Conservation (phyloP, 2,888 invertebrate species). For the Drosophila putrida region DNA sequence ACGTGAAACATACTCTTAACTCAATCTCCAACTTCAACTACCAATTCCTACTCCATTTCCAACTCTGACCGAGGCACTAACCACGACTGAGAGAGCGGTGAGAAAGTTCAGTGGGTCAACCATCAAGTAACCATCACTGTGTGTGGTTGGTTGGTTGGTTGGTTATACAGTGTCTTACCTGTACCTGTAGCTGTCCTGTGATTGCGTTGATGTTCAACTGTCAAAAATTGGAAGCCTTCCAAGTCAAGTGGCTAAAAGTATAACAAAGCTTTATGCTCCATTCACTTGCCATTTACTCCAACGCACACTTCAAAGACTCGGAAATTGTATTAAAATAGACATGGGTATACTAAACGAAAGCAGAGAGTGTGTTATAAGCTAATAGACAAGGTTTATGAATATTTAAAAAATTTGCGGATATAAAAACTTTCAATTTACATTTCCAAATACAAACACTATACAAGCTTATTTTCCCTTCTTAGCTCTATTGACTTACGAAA, state of each 20-base stretch:
- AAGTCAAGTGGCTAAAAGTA: constrained; percentile 42
- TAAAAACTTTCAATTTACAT: too few species aligned
- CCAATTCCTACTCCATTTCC: constrained; percentile 9
- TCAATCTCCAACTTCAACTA: constrained; percentile 11
- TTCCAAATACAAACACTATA: too few species aligned
- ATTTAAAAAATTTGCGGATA: too few species aligned
- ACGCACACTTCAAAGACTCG: constrained; percentile 15
- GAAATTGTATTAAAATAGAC: background rate
- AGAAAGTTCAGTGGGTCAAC: constrained; percentile 62
- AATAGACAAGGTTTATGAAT: too few species aligned
- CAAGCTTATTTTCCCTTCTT: too few species aligned
- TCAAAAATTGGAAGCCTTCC: constrained; percentile 36
- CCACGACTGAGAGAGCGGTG: constrained; percentile 40
- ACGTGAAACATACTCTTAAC: constrained; percentile 33
- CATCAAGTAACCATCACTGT: background rate
- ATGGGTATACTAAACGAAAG: too few species aligned
- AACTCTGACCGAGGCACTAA: constrained; percentile 22
- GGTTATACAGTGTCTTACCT: constrained; percentile 4
- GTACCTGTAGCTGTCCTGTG: constrained; percentile 38
- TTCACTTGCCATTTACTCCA: constrained; percentile 41
- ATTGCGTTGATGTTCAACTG: constrained; percentile 44
- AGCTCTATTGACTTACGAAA: too few species aligned
- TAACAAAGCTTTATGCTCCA: constrained; percentile 29
- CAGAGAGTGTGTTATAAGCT: too few species aligned
- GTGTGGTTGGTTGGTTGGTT: background rate